These are phyloP conservation scores for Promerops cafer DNA, from an alignment of 2,113 vertebrate species.

Conservation along the genomic window DNA sequence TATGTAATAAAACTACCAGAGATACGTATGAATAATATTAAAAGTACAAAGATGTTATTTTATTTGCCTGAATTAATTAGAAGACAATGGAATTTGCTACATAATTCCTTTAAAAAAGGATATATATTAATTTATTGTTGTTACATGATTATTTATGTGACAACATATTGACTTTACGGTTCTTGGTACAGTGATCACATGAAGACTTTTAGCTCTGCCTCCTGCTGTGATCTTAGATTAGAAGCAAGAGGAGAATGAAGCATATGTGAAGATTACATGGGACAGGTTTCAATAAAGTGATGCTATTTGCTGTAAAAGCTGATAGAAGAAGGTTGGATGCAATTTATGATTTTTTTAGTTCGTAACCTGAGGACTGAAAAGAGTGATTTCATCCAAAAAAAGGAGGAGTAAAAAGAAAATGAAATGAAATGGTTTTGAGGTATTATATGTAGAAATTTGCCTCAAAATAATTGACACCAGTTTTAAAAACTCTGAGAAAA, in stretches of 20 bases:
- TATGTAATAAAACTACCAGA: neutral
- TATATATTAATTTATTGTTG: neutral
- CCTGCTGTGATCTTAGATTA: neutral
- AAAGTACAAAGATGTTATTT: neutral
- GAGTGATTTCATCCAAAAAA: neutral
- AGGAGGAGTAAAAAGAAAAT: neutral
- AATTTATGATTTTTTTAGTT: neutral
- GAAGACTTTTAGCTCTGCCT: neutral
- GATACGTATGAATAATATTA: neutral
- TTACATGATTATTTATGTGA: neutral
- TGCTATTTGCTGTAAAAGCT: neutral
- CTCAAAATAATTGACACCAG: neutral
- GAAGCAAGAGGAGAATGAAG: neutral
- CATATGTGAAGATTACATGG: neutral
- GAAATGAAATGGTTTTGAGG: neutral
- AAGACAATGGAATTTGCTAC: neutral
- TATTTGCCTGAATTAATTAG: neutral
- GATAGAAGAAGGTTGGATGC: neutral
- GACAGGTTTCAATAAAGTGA: neutral
- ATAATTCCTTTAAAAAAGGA: neutral
- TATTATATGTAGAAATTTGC: neutral
- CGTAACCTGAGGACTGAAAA: neutral
- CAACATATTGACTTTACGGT: neutral
- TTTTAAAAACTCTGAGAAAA: neutral
- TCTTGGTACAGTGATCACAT: neutral